These are phyloP conservation scores for Nannospalax galili DNA, from an alignment of 2,113 vertebrate genomes.

Conservation along the genomic window DNA sequence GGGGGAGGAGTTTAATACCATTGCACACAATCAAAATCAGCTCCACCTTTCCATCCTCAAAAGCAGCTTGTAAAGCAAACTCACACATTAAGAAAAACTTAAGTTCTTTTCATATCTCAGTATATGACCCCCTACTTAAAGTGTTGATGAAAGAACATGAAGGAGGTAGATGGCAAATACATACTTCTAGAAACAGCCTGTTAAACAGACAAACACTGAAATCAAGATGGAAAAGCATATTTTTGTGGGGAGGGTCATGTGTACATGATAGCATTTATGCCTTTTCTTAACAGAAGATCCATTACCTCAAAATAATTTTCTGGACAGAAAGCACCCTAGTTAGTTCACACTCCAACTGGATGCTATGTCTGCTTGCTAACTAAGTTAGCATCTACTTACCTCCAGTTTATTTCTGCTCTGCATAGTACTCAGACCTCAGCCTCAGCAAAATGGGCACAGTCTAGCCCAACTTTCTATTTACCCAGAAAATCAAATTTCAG, in stretches of 20 bases:
- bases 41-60: neutral
- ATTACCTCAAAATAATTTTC: neutral
- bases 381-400: neutral
- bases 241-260: conserved; percentile 16
- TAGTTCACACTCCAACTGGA: neutral
- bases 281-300: neutral
- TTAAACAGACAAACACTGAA: neutral
- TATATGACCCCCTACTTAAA: neutral
- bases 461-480: neutral
- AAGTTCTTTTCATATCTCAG: conserved; percentile 4
- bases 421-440: neutral
- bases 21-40: neutral
- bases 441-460: neutral
- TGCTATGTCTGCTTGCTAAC: conserved; percentile 31
- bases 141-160: conserved; percentile 26
- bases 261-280: neutral
- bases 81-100: neutral
- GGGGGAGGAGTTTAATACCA: neutral
- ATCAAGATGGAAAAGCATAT: neutral
- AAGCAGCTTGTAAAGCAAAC: neutral
- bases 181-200: conserved; percentile 19
- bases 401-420: neutral
- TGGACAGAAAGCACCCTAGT: conserved; percentile 9
- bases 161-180: neutral
- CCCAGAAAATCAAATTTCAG: conserved; percentile 11